Evolutionary conservation across 2,113 vertebrate species (phyloP).

Genomic region (Symphodus melops): DNA sequence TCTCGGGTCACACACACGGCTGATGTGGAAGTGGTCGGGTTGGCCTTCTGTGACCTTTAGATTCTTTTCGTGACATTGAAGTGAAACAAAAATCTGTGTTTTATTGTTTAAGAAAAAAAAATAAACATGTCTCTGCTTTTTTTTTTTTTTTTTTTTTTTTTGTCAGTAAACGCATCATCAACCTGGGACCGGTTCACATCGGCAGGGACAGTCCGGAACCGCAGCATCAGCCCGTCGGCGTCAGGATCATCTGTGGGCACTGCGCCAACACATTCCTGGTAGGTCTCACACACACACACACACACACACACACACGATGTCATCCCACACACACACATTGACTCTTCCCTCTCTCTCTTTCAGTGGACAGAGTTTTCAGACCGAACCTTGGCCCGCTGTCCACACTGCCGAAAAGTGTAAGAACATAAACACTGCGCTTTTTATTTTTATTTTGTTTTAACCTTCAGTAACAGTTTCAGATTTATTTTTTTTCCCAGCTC

Average conservation of each 20-base stretch:
- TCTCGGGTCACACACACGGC: not conserved
- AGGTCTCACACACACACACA: slow-evolving; percentile 3
- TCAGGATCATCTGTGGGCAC: slow-evolving; percentile 80
- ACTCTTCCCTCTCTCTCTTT: not conserved
- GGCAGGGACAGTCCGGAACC: slow-evolving; percentile 68
- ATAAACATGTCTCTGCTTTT: not conserved
- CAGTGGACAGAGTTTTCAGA: slow-evolving; percentile 92
- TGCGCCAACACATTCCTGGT: slow-evolving; percentile 81
- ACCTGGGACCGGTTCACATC: slow-evolving; percentile 77
- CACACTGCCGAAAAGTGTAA: slow-evolving; percentile 92
- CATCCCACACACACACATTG: not conserved
- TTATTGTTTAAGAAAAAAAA: not conserved
- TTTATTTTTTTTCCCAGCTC: slow-evolving; percentile 82
- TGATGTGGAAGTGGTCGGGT: not conserved
- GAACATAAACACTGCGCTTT: not conserved
- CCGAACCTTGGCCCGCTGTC: slow-evolving; percentile 89
- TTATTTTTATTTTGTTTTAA: too few relatives aligned
- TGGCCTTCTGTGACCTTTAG: not conserved
- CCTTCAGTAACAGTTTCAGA: not conserved
- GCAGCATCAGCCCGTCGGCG: slow-evolving; percentile 68
- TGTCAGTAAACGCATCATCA: slow-evolving; percentile 80
- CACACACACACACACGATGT: not conserved
- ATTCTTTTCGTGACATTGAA: not conserved
- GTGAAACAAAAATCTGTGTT: not conserved
- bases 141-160: too few relatives aligned